Percentiles rank a stretch among this genome's conserved stretches.
These are phyloP conservation scores for Caenorhabditis angaria DNA, from an alignment of 2,888 invertebrate species.

Conservation along the genomic window DNA sequence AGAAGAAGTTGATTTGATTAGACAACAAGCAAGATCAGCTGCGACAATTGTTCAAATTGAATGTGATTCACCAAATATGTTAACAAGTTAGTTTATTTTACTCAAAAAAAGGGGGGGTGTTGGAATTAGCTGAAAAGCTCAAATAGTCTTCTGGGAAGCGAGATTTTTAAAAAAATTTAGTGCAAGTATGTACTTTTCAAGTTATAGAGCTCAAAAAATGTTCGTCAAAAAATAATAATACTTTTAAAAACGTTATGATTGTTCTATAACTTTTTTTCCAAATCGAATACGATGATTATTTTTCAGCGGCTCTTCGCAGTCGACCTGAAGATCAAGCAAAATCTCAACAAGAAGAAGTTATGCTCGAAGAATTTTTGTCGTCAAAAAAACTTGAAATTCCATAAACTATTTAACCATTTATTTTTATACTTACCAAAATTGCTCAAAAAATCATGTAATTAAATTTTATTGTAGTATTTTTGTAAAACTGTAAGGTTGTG, in stretches of 20 bases:
- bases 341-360: conserved; percentile 55
- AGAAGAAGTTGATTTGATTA: conserved; percentile 47
- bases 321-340: conserved; percentile 46
- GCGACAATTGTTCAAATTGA: conserved; percentile 47
- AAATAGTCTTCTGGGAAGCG: not conserved
- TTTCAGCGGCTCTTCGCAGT: conserved; percentile 20
- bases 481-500: not conserved
- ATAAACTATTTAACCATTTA: not conserved
- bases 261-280: not conserved
- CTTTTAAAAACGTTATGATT: not conserved
- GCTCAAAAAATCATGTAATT: not conserved
- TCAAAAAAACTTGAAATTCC: conserved; percentile 25
- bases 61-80: conserved; percentile 35
- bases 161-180: not conserved
- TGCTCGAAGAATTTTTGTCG: conserved; percentile 58
- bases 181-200: not conserved
- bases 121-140: not conserved
- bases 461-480: not conserved
- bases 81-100: conserved; percentile 28
- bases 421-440: not conserved
- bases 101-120: too few species aligned
- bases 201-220: not conserved
- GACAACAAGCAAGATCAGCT: conserved; percentile 48
- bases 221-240: not conserved
- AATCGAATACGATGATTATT: not conserved